phyloP scores from a whole-genome alignment of 2,113 vertebrate species.

The Brachypodius melanocephalos region DNA sequence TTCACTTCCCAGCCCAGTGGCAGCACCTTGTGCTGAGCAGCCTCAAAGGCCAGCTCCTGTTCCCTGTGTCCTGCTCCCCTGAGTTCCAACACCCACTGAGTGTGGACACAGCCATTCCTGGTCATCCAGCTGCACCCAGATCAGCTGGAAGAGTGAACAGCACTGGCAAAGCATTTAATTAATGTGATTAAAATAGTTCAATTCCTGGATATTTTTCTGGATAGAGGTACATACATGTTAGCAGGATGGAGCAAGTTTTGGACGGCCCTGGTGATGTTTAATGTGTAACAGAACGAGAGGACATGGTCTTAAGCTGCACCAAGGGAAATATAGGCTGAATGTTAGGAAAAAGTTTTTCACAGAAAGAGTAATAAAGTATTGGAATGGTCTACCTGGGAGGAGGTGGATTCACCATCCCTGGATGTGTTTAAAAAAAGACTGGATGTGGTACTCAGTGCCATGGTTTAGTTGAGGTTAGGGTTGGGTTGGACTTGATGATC shows the following conservation, averaged over 20 bases:
- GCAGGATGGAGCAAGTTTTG: neutral
- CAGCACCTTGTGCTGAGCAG: neutral
- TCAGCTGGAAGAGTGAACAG: rapidly evolving
- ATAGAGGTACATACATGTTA: neutral
- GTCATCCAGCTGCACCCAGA: neutral
- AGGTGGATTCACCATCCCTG: too few relatives aligned
- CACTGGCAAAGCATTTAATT: rapidly evolving
- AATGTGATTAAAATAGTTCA: neutral
- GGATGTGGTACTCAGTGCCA: too few relatives aligned
- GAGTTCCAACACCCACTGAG: neutral
- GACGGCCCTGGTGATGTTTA: neutral
- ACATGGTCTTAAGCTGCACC: too few relatives aligned
- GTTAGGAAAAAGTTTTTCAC: too few relatives aligned
- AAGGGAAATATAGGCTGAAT: too few relatives aligned
- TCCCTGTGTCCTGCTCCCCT: neutral
- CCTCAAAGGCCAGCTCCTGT: neutral
- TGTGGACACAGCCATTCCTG: neutral
- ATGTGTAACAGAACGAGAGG: too few relatives aligned
- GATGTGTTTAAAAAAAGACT: too few relatives aligned
- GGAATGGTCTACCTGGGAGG: too few relatives aligned
- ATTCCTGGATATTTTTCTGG: neutral
- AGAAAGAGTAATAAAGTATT: too few relatives aligned
- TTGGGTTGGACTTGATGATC: too few relatives aligned
- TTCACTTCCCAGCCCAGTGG: neutral
- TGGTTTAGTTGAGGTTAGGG: too few relatives aligned